These are phyloP conservation scores for Mayetiola destructor DNA, from an alignment of 2,888 invertebrate species.

Conservation along the genomic window DNA sequence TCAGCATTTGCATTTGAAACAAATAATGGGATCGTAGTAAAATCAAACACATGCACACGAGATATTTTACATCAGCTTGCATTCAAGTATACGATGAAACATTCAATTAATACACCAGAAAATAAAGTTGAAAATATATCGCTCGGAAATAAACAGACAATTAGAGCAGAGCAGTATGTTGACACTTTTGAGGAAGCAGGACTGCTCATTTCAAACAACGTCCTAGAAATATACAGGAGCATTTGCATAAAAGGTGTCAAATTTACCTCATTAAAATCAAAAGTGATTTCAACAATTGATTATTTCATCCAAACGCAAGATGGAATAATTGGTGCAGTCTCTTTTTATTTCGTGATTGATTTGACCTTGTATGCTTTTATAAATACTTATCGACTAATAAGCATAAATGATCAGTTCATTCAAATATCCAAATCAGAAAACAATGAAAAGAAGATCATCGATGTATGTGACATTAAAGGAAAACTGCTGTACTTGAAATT, in stretches of 20 bases:
- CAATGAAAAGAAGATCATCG: not conserved
- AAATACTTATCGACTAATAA: not conserved
- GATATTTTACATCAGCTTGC: not conserved
- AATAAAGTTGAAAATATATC: not conserved
- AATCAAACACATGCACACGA: not conserved
- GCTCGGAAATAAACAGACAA: not conserved
- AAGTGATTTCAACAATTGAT: not conserved
- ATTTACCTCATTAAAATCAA: not conserved
- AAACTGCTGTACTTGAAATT: not conserved
- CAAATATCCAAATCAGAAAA: not conserved
- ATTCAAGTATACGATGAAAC: not conserved
- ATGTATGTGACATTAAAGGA: not conserved
- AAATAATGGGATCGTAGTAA: not conserved
- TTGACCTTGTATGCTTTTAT: not conserved
- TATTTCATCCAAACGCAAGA: not conserved
- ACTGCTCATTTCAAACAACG: not conserved
- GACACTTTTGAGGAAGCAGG: not conserved
- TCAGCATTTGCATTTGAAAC: not conserved
- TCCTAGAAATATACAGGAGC: not conserved
- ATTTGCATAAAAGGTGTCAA: not conserved
- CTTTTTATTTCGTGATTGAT: not conserved
- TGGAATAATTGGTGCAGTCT: not conserved
- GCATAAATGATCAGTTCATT: not conserved
- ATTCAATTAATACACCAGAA: not conserved
- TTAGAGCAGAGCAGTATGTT: not conserved